phyloP scores from a whole-genome alignment of 2,888 invertebrate species.

The Myathropa florea region DNA sequence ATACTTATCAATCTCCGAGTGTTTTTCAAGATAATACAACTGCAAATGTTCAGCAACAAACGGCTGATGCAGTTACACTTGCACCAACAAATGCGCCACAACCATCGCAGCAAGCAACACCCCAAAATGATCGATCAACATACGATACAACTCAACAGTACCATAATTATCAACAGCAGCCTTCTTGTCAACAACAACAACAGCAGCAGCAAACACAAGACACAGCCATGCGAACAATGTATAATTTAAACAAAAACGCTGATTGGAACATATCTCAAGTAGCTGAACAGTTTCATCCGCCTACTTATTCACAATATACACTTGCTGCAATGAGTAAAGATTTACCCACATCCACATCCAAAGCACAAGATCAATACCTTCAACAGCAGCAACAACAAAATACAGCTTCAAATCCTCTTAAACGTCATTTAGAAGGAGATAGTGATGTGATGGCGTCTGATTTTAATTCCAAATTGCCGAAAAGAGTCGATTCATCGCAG shows the following conservation, averaged over 20 bases:
- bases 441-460: slow-evolving; percentile 74
- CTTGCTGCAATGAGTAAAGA: slow-evolving; percentile 59
- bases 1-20: slow-evolving; percentile 71
- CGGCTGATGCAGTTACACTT: slow-evolving; percentile 56
- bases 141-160: slow-evolving; percentile 58
- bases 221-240: slow-evolving; percentile 73
- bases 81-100: slow-evolving; percentile 65
- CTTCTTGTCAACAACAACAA: slow-evolving; percentile 60
- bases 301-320: slow-evolving; percentile 58
- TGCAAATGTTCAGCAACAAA: slow-evolving; percentile 64
- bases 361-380: slow-evolving; percentile 53
- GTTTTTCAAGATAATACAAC: slow-evolving; percentile 55
- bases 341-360: slow-evolving; percentile 34
- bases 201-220: slow-evolving; percentile 72
- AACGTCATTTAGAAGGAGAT: slow-evolving; percentile 74
- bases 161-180: slow-evolving; percentile 71
- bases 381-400: slow-evolving; percentile 56
- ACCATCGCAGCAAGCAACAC: slow-evolving; percentile 29
- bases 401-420: slow-evolving; percentile 74
- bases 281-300: slow-evolving; percentile 58
- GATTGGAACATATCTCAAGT: slow-evolving; percentile 64
- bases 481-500: slow-evolving; percentile 74
- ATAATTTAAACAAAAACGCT: slow-evolving; percentile 69
- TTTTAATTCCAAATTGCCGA: slow-evolving; percentile 75
- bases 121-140: slow-evolving; percentile 52